Percentiles rank a stretch among this genome's conserved stretches.
Conservation (phyloP, 1,140 invertebrate species). For the Brachystomella parvula region DNA sequence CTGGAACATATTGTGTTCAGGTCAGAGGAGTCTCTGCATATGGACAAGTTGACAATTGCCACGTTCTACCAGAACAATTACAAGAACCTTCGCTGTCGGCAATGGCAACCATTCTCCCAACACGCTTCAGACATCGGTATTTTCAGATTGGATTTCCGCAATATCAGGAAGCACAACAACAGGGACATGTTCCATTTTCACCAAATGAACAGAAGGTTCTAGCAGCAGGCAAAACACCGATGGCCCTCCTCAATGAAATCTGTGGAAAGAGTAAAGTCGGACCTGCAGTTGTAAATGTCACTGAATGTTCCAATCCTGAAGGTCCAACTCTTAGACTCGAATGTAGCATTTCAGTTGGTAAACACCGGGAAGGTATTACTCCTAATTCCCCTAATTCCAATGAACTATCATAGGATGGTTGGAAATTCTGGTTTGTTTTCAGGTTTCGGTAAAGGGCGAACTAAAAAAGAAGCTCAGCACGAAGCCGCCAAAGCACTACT, state of each 20-base stretch:
- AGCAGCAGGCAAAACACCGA: constrained; percentile 22
- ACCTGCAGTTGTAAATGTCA: constrained; percentile 9
- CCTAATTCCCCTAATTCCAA: constrained; percentile 15
- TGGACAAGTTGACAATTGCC: background rate
- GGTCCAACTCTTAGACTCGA: constrained; percentile 19
- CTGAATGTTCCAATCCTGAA: constrained; percentile 22
- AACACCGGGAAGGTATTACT: constrained; percentile 18
- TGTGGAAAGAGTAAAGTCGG: constrained; percentile 27
- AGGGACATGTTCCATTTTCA: background rate
- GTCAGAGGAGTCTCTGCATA: too few species aligned
- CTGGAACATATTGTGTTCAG: too few species aligned
- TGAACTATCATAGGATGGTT: background rate
- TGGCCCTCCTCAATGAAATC: constrained; percentile 34
- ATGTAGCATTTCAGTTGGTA: constrained; percentile 17
- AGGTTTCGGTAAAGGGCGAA: constrained; percentile 27
- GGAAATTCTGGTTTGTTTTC: background rate
- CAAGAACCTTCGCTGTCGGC: background rate
- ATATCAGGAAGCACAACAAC: too few species aligned
- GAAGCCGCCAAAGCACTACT: constrained; percentile 31
- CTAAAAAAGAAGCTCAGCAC: constrained; percentile 35
- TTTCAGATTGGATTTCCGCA: background rate
- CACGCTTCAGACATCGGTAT: background rate
- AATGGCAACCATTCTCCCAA: background rate
- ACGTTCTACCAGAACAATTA: background rate
- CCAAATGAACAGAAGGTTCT: background rate